Evolutionary conservation across 2,888 invertebrate genomes (phyloP).

Genomic region (Temnothorax ravouxi): DNA sequence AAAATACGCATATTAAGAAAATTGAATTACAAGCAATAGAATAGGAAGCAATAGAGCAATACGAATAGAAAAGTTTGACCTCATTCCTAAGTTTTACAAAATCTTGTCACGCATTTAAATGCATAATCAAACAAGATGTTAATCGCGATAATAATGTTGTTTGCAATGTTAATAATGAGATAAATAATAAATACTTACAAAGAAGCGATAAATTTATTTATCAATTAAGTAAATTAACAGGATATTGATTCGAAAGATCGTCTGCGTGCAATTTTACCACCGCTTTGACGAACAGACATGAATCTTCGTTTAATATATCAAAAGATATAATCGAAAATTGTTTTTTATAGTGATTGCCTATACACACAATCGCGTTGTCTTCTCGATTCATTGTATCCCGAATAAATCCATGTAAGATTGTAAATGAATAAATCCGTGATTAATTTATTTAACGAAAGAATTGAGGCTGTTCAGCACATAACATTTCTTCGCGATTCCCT

Average conservation of each 20-base stretch:
- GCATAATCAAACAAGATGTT: neutral
- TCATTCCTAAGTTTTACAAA: neutral
- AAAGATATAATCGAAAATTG: neutral
- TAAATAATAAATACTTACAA: neutral
- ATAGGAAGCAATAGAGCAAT: neutral
- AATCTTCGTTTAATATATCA: neutral
- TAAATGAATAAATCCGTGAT: neutral
- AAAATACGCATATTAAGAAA: neutral
- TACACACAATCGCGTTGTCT: neutral
- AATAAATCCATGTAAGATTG: neutral
- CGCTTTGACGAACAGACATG: neutral
- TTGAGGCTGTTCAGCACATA: neutral
- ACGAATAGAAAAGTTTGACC: neutral
- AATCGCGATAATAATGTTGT: neutral
- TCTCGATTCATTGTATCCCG: neutral
- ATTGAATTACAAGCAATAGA: neutral
- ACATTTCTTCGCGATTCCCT: constrained; percentile 22
- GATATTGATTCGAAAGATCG: neutral
- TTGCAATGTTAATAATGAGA: neutral
- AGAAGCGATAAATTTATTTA: neutral
- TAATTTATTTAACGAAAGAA: neutral
- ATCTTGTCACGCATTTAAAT: neutral
- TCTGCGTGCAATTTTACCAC: neutral
- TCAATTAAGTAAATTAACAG: neutral
- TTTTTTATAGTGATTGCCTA: neutral